Conservation (phyloP, 2,797 vertebrate species). For the Malacoctenus gilli region DNA sequence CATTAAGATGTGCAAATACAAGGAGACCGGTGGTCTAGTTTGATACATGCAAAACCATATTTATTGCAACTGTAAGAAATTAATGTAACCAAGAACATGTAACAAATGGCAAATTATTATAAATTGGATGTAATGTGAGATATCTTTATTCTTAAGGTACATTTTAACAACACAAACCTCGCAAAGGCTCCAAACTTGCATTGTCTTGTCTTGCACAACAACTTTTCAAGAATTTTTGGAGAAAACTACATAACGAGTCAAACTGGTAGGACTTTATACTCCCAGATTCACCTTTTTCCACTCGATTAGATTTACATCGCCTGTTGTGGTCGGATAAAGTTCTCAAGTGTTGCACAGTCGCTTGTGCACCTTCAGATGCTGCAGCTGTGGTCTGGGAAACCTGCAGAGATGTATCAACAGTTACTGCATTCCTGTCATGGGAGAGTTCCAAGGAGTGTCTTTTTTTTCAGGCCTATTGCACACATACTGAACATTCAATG, state of each 20-base stretch:
- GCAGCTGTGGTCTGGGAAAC: background rate
- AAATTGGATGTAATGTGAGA: too few species aligned
- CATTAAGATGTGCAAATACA: too few species aligned
- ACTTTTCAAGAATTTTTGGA: background rate
- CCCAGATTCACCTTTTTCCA: background rate
- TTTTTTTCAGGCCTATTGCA: background rate
- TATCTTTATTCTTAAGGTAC: too few species aligned
- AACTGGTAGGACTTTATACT: rapidly evolving
- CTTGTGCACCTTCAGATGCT: background rate
- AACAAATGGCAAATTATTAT: too few species aligned
- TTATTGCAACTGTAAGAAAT: too few species aligned
- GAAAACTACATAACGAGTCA: background rate
- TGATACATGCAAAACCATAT: too few species aligned
- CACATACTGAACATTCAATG: slow-evolving; percentile 32
- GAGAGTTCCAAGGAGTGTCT: slow-evolving; percentile 57
- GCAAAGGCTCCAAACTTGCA: too few species aligned
- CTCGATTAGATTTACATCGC: background rate
- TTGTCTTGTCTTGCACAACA: too few species aligned
- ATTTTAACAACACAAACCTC: too few species aligned
- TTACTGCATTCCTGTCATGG: slow-evolving; percentile 46
- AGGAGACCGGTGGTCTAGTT: too few species aligned
- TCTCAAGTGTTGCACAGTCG: background rate
- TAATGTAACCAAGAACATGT: too few species aligned
- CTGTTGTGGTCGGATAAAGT: background rate
- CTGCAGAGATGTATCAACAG: slow-evolving; percentile 3